phyloP scores from a whole-genome alignment of 2,797 vertebrate genomes.

The Sardinella longiceps region DNA sequence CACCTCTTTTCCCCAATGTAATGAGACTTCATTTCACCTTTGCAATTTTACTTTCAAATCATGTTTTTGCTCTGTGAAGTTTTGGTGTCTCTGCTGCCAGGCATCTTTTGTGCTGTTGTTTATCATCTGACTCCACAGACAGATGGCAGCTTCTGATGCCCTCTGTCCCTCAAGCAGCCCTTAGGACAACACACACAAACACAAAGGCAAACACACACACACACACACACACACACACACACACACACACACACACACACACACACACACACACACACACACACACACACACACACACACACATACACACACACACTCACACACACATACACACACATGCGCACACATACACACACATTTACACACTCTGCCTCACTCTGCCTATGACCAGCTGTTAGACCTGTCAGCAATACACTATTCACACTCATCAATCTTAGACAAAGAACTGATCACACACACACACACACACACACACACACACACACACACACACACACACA shows the following conservation, averaged over 20 bases:
- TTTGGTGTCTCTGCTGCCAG: not conserved
- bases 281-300: constrained; percentile 5
- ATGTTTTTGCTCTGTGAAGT: not conserved
- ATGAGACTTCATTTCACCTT: too few relatives aligned
- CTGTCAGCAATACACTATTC: constrained; percentile 66
- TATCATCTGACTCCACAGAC: not conserved
- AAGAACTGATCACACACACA: constrained; percentile 48
- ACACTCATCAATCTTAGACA: constrained; percentile 69
- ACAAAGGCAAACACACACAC: not conserved
- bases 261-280: not conserved
- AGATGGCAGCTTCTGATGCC: not conserved
- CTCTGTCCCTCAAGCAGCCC: constrained; percentile 19
- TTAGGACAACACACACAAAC: constrained; percentile 34
- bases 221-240: not conserved
- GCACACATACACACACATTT: not conserved
- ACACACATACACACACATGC: not conserved
- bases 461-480: not conserved
- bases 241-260: not conserved
- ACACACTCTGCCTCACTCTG: too few relatives aligned
- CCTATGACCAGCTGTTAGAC: constrained; percentile 65
- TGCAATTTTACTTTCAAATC: not conserved
- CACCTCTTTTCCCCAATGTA: too few relatives aligned
- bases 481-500: constrained; percentile 13
- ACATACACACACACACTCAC: constrained; percentile 6
- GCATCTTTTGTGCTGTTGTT: not conserved